phyloP scores from a whole-genome alignment of 2,797 vertebrate species.

The Melanotaenia nigrans region DNA sequence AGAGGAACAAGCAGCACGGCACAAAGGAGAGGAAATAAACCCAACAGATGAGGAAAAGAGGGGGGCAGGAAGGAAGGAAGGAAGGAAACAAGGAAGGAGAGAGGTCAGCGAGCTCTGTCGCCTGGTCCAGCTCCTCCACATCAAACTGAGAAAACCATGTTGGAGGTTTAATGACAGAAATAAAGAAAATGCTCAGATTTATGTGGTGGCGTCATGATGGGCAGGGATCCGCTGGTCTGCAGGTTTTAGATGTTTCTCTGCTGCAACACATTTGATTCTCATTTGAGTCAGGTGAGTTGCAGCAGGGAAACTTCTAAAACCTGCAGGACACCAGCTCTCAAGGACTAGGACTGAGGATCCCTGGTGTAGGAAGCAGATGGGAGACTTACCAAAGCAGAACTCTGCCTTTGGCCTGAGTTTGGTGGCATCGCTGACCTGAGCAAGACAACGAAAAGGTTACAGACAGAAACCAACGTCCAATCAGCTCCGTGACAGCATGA shows the following conservation, averaged over 20 bases:
- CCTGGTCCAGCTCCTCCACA: background rate
- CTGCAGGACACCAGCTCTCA: too few species aligned
- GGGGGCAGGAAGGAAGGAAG: slow-evolving; percentile 23
- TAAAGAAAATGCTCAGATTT: too few species aligned
- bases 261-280: too few species aligned
- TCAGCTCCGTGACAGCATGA: too few species aligned
- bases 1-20: slow-evolving; percentile 40
- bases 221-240: too few species aligned
- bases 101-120: background rate
- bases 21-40: slow-evolving; percentile 71
- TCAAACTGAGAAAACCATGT: too few species aligned
- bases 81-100: slow-evolving; percentile 30
- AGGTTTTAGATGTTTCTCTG: too few species aligned
- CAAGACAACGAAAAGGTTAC: background rate
- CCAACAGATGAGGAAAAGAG: slow-evolving; percentile 35
- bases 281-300: too few species aligned
- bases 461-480: too few species aligned
- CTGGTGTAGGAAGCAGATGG: background rate
- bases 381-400: slow-evolving; percentile 93
- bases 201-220: too few species aligned
- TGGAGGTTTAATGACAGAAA: background rate
- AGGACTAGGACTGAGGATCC: too few species aligned
- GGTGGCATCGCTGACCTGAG: slow-evolving; percentile 95
- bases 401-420: slow-evolving; percentile 96
- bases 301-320: too few species aligned